These are phyloP conservation scores for Tipula vernalis DNA, from an alignment of 2,888 invertebrate species.

Conservation along the genomic window DNA sequence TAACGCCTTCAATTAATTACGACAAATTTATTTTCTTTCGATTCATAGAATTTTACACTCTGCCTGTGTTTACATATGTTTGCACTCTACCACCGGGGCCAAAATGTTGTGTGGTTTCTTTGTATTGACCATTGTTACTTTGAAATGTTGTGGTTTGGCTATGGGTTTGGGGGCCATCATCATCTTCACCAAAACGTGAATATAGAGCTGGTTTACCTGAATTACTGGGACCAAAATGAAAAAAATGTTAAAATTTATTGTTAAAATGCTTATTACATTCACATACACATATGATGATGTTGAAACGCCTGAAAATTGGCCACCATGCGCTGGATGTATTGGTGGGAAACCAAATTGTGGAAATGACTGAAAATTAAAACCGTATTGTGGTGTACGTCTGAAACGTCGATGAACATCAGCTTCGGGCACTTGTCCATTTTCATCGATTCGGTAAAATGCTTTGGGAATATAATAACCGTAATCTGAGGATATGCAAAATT, in stretches of 20 bases:
- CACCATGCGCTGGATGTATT: neutral
- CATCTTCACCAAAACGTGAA: slow-evolving; percentile 4
- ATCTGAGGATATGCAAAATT: neutral
- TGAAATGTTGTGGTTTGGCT: neutral
- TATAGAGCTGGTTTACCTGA: neutral
- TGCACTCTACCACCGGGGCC: neutral
- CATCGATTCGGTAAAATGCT: slow-evolving; percentile 12
- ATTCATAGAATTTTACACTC: neutral
- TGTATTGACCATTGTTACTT: neutral
- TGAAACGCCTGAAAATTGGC: slow-evolving; percentile 6
- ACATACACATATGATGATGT: neutral
- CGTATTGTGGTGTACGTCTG: neutral
- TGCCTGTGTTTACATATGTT: neutral
- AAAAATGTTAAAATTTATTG: neutral
- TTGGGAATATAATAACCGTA: slow-evolving; percentile 12
- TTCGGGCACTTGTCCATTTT: slow-evolving; percentile 11
- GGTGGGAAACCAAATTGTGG: neutral
- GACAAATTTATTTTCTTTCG: neutral
- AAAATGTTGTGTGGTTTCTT: neutral
- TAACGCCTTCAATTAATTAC: neutral
- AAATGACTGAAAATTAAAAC: neutral
- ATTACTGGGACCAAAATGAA: neutral
- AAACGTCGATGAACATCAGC: neutral
- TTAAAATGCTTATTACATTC: neutral
- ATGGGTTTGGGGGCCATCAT: neutral